Base-by-base conservation (phyloP, 2,797 vertebrate species). In the Schizothorax lantsangensis region DNA sequence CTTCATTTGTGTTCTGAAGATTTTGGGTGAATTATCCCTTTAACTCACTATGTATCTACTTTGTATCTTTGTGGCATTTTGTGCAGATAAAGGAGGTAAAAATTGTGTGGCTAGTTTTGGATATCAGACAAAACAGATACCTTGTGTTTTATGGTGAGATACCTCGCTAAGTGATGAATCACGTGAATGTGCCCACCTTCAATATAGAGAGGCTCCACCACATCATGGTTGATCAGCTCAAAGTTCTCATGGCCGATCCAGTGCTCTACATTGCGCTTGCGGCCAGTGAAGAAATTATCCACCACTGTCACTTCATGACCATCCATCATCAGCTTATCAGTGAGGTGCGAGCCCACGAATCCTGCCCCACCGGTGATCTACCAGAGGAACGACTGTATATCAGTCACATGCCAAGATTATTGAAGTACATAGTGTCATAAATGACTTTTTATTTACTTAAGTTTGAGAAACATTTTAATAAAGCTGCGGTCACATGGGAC, bases 201-300 rank as follows among this genome's bases (percentile, higher is more conserved):
- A 64, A 99, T 98, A 90, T 99, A 99, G 49, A 99, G 97, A 17
- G 98, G 98, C 90, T 99, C 98, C 88, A 99, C 98, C 80, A 99
- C 98, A 83, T 99, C 98, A 0, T 99, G 98, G 95, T 99, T 99
- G 92, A 99, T 99, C 82, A 99, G 97, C 92, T 99, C 98, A 8
- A 99, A 99, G 95, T 99, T 99, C 93, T 99, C 98, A n/a, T 99
- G 98, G 91, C 98, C 98, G 9, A 99, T 97, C 98, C 98, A 99
- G 93, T 99, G 98, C 91, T 99, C 98, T 91, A 99, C 98, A 2
- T 99, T 99, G 91, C 98, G 97, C 93, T 99, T 99, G 88, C 98
- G 96, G 88, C 98, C 98, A 1, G 98, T 99, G 95, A 99, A 99
- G 94, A 99, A 99, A 96, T 99, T 99, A 96, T 99, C 98, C 89